phyloP scores from a whole-genome alignment of 2,888 invertebrate genomes.

The Tryphoninae sp. region DNA sequence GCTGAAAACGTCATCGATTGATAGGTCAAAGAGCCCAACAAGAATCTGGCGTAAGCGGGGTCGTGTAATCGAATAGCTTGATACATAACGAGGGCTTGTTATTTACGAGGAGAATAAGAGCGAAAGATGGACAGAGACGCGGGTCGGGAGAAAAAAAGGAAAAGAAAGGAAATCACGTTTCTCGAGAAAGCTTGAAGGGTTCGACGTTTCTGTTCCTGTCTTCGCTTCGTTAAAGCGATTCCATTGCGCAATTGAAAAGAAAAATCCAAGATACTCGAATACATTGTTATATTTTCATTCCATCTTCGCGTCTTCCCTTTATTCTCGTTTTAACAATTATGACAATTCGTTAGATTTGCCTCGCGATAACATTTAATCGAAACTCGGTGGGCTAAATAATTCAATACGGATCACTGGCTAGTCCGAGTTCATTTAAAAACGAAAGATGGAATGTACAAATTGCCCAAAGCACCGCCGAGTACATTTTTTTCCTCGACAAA shows the following conservation, averaged over 20 bases:
- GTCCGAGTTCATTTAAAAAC: background rate
- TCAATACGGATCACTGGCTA: background rate
- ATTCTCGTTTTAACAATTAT: background rate
- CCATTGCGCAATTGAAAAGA: slow-evolving; percentile 1
- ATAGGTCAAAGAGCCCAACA: slow-evolving; percentile 46
- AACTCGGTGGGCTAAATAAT: background rate
- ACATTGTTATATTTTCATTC: slow-evolving; percentile 25
- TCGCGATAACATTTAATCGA: slow-evolving; percentile 1
- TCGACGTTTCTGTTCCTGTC: slow-evolving; percentile 13
- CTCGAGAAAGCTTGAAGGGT: slow-evolving; percentile 15
- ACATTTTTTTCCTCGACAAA: slow-evolving; percentile 37
- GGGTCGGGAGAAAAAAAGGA: background rate
- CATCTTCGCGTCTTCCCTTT: background rate
- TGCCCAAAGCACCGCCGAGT: background rate
- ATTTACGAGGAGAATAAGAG: slow-evolving; percentile 50
- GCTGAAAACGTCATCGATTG: slow-evolving; percentile 56
- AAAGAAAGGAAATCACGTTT: slow-evolving; percentile 9
- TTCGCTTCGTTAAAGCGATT: slow-evolving; percentile 34
- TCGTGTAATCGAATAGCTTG: slow-evolving; percentile 59
- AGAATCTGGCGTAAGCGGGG: slow-evolving; percentile 4
- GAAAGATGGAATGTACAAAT: background rate
- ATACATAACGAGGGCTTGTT: slow-evolving; percentile 64
- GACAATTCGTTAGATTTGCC: slow-evolving; percentile 23
- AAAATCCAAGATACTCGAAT: background rate
- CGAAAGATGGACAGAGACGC: slow-evolving; percentile 8